Evolutionary conservation across 2,113 vertebrate genomes (phyloP).

Genomic region (Zosterops pallidus): DNA sequence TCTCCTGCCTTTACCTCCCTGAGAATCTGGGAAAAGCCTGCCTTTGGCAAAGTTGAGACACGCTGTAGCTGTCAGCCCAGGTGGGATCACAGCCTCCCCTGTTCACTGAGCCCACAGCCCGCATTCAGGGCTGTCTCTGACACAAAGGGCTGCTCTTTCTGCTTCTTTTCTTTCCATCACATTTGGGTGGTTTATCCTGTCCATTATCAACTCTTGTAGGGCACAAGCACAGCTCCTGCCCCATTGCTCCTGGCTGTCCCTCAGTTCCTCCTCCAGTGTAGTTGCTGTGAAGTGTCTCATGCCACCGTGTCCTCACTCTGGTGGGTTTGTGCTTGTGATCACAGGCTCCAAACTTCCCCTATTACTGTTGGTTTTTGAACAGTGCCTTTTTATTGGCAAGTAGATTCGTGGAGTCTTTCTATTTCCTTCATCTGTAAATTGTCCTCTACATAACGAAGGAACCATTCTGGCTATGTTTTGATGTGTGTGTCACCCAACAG

Average conservation of each 20-base stretch:
- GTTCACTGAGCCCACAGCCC: background rate
- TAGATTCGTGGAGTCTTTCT: slow-evolving; percentile 17
- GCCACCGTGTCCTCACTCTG: background rate
- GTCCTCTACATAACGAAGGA: slow-evolving; percentile 53
- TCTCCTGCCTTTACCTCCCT: background rate
- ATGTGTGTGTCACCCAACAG: slow-evolving; percentile 62
- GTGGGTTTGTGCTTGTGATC: slow-evolving; percentile 28
- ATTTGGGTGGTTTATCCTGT: background rate
- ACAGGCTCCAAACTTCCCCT: slow-evolving; percentile 31
- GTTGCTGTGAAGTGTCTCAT: background rate
- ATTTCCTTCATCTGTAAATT: slow-evolving; percentile 60
- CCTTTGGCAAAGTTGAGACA: background rate
- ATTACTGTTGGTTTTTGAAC: background rate
- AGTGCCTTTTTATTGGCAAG: background rate
- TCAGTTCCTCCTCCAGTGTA: background rate
- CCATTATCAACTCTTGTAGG: background rate
- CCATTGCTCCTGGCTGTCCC: background rate
- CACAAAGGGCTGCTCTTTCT: background rate
- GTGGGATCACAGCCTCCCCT: background rate
- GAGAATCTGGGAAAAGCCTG: background rate
- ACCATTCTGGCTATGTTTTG: slow-evolving; percentile 41
- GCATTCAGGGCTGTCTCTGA: background rate
- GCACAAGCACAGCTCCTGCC: background rate
- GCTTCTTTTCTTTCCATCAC: background rate
- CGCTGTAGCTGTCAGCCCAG: accelerated